A percentile compares a stretch with the other conserved stretches of the same genome.
phyloP scores from a whole-genome alignment of 2,888 invertebrate genomes.

The Leptinotarsa tumamoca region DNA sequence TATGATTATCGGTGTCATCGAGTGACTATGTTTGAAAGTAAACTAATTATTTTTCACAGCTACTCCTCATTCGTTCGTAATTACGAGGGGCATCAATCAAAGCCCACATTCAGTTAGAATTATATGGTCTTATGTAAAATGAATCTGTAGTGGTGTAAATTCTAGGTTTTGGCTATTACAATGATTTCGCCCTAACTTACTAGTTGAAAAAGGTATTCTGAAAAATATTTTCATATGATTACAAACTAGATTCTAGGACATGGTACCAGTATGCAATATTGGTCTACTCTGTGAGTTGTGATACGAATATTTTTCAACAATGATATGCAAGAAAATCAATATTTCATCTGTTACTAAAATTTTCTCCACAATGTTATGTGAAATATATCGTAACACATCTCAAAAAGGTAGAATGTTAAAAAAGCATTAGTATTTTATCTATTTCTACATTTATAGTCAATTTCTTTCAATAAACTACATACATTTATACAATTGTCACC shows the following conservation, averaged over 20 bases:
- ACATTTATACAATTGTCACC: conserved; percentile 43
- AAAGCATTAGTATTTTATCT: conserved; percentile 57
- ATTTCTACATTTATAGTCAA: conserved; percentile 38
- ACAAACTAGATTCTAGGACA: conserved; percentile 62
- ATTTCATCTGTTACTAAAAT: not conserved
- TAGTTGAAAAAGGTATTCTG: conserved; percentile 63
- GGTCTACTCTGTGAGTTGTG: conserved; percentile 38
- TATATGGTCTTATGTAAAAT: conserved; percentile 25
- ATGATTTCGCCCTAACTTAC: conserved; percentile 31
- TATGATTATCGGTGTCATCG: not conserved
- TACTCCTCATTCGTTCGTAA: not conserved
- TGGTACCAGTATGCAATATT: conserved; percentile 59
- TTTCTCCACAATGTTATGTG: not conserved
- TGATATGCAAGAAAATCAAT: not conserved
- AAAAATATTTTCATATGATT: conserved; percentile 62
- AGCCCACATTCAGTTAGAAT: conserved; percentile 54
- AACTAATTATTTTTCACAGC: conserved; percentile 48
- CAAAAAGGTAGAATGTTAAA: conserved; percentile 52
- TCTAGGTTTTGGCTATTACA: conserved; percentile 38
- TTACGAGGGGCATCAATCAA: conserved; percentile 49
- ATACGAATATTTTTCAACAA: not conserved
- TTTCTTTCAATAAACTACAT: conserved; percentile 28
- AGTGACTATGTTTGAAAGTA: conserved; percentile 23
- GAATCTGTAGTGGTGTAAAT: conserved; percentile 41
- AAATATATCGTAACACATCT: conserved; percentile 7